Evolutionary conservation across 1,140 invertebrate genomes (phyloP).

Genomic region (Pseudomyrmex pallidus): DNA sequence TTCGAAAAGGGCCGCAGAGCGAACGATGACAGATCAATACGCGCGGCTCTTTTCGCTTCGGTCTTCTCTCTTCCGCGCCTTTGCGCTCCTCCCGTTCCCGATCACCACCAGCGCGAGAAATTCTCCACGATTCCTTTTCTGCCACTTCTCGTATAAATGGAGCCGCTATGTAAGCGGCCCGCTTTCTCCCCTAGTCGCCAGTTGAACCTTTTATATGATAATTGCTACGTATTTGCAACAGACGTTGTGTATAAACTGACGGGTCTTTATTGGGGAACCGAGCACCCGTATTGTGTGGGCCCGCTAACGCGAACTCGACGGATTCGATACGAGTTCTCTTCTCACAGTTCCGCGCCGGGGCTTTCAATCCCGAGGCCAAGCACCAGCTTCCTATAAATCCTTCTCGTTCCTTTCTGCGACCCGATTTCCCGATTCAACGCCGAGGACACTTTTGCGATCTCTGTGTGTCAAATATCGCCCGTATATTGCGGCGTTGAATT

Average conservation of each 20-base stretch:
- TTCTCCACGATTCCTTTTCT: slow-evolving; percentile 64
- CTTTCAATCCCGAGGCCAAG: slow-evolving; percentile 40
- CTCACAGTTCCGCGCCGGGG: neutral
- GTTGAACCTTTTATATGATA: slow-evolving; percentile 83
- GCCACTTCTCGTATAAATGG: slow-evolving; percentile 65
- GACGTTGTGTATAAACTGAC: slow-evolving; percentile 74
- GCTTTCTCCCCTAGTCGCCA: slow-evolving; percentile 55
- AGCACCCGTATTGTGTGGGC: slow-evolving; percentile 62
- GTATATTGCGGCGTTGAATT: neutral
- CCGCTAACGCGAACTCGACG: slow-evolving; percentile 55
- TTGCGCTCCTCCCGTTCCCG: neutral
- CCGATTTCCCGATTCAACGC: neutral
- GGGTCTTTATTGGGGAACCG: slow-evolving; percentile 70
- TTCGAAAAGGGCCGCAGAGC: slow-evolving; percentile 68
- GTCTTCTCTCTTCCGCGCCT: slow-evolving; percentile 14
- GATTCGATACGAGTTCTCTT: slow-evolving; percentile 56
- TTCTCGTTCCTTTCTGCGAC: neutral
- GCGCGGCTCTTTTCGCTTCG: slow-evolving; percentile 37
- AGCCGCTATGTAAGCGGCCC: slow-evolving; percentile 63
- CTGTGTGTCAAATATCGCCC: neutral
- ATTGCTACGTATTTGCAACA: slow-evolving; percentile 79
- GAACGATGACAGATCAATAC: slow-evolving; percentile 74
- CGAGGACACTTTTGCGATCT: neutral
- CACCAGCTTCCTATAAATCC: neutral
- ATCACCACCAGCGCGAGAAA: slow-evolving; percentile 9